Evolutionary conservation across 2,888 invertebrate genomes (phyloP).

Genomic region (Mythimna albipuncta): DNA sequence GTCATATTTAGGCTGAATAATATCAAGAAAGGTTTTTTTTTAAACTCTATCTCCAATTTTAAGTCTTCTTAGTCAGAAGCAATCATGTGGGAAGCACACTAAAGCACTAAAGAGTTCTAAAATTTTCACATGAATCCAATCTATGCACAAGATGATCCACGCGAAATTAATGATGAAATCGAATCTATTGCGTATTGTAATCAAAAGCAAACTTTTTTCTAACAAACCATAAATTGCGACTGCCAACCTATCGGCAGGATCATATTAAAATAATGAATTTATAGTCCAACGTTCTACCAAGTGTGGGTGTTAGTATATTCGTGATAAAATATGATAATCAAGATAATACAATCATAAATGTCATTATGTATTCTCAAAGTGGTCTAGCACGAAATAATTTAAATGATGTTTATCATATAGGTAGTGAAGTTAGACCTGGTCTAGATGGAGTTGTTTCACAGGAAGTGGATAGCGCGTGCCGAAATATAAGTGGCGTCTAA

Average conservation of each 20-base stretch:
- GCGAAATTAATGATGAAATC: constrained; percentile 1
- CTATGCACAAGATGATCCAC: neutral
- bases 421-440: neutral
- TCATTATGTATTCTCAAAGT: constrained; percentile 50
- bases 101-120: neutral
- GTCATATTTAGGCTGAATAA: neutral
- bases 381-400: constrained; percentile 50
- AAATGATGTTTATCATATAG: constrained; percentile 32
- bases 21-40: neutral
- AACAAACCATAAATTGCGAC: constrained; percentile 35
- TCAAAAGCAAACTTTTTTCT: constrained; percentile 22
- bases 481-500: constrained; percentile 11
- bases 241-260: constrained; percentile 35
- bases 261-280: constrained; percentile 56
- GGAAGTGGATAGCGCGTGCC: constrained; percentile 17
- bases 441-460: neutral
- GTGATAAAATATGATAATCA: constrained; percentile 55
- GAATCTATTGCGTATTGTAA: constrained; percentile 6
- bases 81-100: neutral
- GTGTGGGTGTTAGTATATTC: constrained; percentile 46
- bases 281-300: constrained; percentile 35
- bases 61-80: neutral
- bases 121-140: constrained; percentile 1
- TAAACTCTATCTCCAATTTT: neutral
- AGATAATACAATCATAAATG: constrained; percentile 49